Evolutionary conservation across 2,888 invertebrate species (phyloP), one percentile per base, ranked within the genome.

Genomic region (Rotaria sp.): DNA sequence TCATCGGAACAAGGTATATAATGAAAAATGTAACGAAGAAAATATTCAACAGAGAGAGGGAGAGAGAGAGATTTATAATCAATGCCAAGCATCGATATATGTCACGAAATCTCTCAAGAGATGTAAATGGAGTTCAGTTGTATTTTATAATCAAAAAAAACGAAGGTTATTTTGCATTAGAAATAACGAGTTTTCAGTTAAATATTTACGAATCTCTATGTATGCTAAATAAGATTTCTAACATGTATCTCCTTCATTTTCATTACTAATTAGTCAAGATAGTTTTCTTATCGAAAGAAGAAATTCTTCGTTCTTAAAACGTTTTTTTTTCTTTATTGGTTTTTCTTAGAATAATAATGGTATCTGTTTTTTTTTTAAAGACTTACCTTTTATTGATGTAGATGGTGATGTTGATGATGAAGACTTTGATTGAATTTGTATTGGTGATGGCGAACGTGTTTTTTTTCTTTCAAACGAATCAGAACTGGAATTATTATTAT

Each of bases 131-230:
- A 35, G 67, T 21, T 67, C 35, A 67, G 18, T 67, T 30, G 7
- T 67, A 35, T 21, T 35, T 30, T 7, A 35, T 67, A 30, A 67
- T 35, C 35, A 67, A 30, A 67, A 18, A 26, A 67, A 67, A 4
- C n/a, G 67, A 67, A 67, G 67, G 67, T 67, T 67, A 67, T 67
- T 38, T 67, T 67, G 15, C 35, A 67, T 67, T 18, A 67, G 67
- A 67, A 35, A 35, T 35, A 67, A 67, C 67, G 21, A 67, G 35
- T 67, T 67, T 35, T 67, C 35, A 67, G 35, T 67, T 35, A 38
- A 35, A 67, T 67, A 67, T 67, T 67, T 30, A 67, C 35, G 67
- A 67, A 67, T 67, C 67, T 35, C 21, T 55, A 26, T 55, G 24
- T 3, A 26, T 55, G 26, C 10, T 26, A 26, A 55, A 26, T 26